Percentiles rank a stretch among this genome's conserved stretches.
Evolutionary conservation across 2,797 vertebrate genomes (phyloP).

Genomic region (Hydrocynus forskahlii): DNA sequence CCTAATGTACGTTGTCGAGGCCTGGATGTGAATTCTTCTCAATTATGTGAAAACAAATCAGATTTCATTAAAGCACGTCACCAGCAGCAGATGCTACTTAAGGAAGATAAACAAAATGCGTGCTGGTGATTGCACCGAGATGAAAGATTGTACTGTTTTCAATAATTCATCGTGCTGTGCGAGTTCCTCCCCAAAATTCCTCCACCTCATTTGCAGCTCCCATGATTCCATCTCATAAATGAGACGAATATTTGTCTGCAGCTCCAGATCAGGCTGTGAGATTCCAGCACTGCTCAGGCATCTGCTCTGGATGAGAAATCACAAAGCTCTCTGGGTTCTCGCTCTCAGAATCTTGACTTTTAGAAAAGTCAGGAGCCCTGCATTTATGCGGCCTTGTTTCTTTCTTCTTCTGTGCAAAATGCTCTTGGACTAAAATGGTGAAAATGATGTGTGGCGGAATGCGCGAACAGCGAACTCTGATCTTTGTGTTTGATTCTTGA

Average conservation of each 20-base stretch:
- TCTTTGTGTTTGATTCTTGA: slow-evolving; percentile 21
- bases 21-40: slow-evolving; percentile 40
- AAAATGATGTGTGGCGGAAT: slow-evolving; percentile 29
- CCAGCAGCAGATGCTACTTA: slow-evolving; percentile 63
- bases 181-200: slow-evolving; percentile 31
- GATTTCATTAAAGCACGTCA: slow-evolving; percentile 51
- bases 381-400: slow-evolving; percentile 8
- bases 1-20: not conserved
- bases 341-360: slow-evolving; percentile 32
- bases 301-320: slow-evolving; percentile 43
- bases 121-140: slow-evolving; percentile 56
- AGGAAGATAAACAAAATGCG: slow-evolving; percentile 60
- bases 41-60: slow-evolving; percentile 55
- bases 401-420: slow-evolving; percentile 13
- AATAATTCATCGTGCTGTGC: slow-evolving; percentile 50
- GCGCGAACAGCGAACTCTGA: slow-evolving; percentile 12
- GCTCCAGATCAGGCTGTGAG: slow-evolving; percentile 32
- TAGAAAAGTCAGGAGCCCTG: slow-evolving; percentile 15
- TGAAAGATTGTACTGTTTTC: slow-evolving; percentile 58
- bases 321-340: not conserved
- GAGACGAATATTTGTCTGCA: slow-evolving; percentile 39
- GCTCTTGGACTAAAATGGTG: slow-evolving; percentile 23
- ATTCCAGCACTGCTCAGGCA: slow-evolving; percentile 25
- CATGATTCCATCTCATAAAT: slow-evolving; percentile 52
- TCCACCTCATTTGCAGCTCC: slow-evolving; percentile 33